phyloP scores from a whole-genome alignment of 2,888 invertebrate species.

The Euproctis similis region DNA sequence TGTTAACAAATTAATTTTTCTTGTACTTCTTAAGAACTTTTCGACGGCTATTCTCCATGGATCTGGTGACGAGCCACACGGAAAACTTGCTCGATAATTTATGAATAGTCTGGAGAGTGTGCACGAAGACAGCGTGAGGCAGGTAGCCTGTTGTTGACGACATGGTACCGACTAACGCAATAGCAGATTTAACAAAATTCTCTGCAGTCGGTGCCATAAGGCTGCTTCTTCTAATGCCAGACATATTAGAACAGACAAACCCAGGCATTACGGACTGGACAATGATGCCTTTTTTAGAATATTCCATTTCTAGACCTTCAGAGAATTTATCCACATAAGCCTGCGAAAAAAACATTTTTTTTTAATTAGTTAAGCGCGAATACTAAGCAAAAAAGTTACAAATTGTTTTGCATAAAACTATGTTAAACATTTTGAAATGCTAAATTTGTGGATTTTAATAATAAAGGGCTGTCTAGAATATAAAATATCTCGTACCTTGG shows the following conservation, averaged over 20 bases:
- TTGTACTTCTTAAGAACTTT: constrained; percentile 75
- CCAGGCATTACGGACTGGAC: constrained; percentile 91
- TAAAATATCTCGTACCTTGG: constrained; percentile 78
- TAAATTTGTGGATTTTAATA: no score
- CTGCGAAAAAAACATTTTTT: constrained; percentile 54
- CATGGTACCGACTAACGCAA: constrained; percentile 82
- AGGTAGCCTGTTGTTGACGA: constrained; percentile 84
- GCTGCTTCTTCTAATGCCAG: constrained; percentile 83
- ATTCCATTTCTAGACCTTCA: constrained; percentile 85
- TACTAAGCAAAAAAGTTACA: no score
- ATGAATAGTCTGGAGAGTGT: constrained; percentile 60
- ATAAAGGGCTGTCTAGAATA: no score
- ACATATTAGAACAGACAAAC: constrained; percentile 94
- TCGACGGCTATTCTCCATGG: constrained; percentile 79
- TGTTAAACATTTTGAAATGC: no score
- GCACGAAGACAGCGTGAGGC: constrained; percentile 79
- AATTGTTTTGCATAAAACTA: no score
- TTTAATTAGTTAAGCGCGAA: no score
- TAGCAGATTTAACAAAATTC: constrained; percentile 81
- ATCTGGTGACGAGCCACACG: constrained; percentile 78
- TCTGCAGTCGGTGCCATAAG: constrained; percentile 85
- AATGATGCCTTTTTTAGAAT: constrained; percentile 81
- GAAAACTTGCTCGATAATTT: constrained; percentile 70
- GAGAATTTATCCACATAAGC: constrained; percentile 89
- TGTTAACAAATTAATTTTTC: constrained; percentile 43